Evolutionary conservation across 2,888 invertebrate species (phyloP).

Genomic region (Dendrolimus houi): DNA sequence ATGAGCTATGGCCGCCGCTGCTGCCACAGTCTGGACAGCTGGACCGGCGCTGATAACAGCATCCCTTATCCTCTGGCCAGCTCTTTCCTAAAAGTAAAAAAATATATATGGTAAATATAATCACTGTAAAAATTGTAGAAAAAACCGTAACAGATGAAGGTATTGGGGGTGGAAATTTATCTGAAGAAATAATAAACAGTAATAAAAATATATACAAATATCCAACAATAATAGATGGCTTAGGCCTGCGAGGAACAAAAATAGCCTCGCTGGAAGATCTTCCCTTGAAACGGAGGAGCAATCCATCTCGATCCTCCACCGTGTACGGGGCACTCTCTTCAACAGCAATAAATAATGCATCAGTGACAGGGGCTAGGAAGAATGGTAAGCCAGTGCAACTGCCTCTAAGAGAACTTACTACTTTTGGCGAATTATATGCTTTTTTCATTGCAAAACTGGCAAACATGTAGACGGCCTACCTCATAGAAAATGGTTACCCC

Average conservation of each 20-base stretch:
- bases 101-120: no score
- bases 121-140: neutral
- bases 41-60: constrained; percentile 14
- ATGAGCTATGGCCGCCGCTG: constrained; percentile 4
- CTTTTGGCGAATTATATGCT: neutral
- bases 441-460: neutral
- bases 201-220: no score
- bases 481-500: neutral
- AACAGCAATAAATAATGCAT: no score
- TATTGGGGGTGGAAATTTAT: neutral
- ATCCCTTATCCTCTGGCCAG: constrained; percentile 22
- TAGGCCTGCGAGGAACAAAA: no score
- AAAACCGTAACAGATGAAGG: neutral
- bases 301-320: no score
- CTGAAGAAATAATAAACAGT: neutral
- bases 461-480: neutral
- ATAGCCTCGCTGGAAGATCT: no score
- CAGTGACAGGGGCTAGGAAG: no score
- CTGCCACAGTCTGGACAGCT: constrained; percentile 12
- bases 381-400: no score
- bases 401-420: no score
- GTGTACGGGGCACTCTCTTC: no score
- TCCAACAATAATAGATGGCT: no score
- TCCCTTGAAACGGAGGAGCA: no score
- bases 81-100: constrained; percentile 17